A percentile compares a stretch with the other conserved stretches of the same genome.
Evolutionary conservation across 2,113 vertebrate species (phyloP).

Genomic region (Illadopsis cleaveri): DNA sequence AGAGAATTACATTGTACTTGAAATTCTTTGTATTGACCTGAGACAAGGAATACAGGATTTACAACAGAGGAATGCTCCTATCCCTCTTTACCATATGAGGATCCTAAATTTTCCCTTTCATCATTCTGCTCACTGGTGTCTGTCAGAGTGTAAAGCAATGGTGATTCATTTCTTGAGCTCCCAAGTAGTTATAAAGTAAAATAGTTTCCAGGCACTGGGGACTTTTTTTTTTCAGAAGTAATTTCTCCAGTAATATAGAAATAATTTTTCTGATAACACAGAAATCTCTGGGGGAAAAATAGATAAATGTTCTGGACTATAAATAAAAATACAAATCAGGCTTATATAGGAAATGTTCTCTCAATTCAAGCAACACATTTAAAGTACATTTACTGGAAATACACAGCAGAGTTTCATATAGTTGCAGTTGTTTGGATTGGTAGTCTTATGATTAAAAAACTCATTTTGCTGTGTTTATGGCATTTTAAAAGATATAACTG

Average conservation of each 20-base stretch:
- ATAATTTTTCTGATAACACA: conserved; percentile 82
- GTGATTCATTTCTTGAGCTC: conserved; percentile 15
- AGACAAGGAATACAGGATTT: background rate
- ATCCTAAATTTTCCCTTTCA: background rate
- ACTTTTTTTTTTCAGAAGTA: background rate
- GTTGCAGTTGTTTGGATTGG: background rate
- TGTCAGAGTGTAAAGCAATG: background rate
- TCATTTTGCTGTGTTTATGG: background rate
- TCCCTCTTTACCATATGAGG: background rate
- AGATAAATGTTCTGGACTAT: conserved; percentile 73
- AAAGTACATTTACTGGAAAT: background rate
- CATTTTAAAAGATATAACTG: background rate
- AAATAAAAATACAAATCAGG: conserved; percentile 8
- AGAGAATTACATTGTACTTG: background rate
- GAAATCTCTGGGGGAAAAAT: conserved; percentile 86
- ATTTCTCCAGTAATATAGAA: conserved; percentile 87
- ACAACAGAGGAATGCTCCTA: background rate
- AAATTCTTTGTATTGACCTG: background rate
- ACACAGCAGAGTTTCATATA: background rate
- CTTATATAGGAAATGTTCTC: background rate
- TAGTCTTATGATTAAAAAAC: background rate
- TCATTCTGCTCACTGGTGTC: background rate
- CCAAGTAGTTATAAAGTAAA: conserved; percentile 1
- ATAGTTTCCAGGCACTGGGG: background rate
- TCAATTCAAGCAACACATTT: background rate